These are phyloP conservation scores for Anaspis maculata DNA, from an alignment of 2,888 invertebrate species.

Conservation along the genomic window DNA sequence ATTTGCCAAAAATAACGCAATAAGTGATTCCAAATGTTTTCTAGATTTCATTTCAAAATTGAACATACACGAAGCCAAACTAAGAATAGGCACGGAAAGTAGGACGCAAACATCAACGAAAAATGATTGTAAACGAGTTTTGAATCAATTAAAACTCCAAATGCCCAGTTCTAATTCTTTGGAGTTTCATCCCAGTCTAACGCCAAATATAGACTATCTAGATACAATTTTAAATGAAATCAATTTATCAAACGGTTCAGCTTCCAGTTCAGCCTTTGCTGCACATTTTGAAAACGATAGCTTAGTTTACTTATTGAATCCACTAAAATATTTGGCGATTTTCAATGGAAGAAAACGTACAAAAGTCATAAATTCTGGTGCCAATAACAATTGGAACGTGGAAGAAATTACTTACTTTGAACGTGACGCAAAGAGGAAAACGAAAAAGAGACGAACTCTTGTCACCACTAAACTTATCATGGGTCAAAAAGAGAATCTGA, in stretches of 20 bases:
- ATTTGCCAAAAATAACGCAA: conserved; percentile 19
- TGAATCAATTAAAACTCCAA: conserved; percentile 20
- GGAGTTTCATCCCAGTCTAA: conserved; percentile 21
- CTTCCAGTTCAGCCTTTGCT: too few species aligned
- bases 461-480: not conserved
- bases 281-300: conserved; percentile 24
- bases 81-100: conserved; percentile 9
- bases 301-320: conserved; percentile 29
- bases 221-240: conserved; percentile 19
- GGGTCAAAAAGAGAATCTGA: not conserved
- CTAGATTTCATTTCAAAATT: conserved; percentile 34
- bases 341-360: conserved; percentile 17
- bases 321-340: conserved; percentile 24
- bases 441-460: too few species aligned
- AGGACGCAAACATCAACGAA: too few species aligned
- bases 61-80: conserved; percentile 17
- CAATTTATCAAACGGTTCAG: too few species aligned
- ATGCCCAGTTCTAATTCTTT: too few species aligned
- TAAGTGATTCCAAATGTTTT: conserved; percentile 28
- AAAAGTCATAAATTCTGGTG: conserved; percentile 26
- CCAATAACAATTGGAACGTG: conserved; percentile 27
- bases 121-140: conserved; percentile 11
- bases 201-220: conserved; percentile 31
- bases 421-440: too few species aligned
- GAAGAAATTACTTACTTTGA: conserved; percentile 6